A percentile compares a stretch with the other conserved stretches of the same genome.
These are phyloP conservation scores for Alaudala cheleensis DNA, from an alignment of 2,113 vertebrate genomes.

Conservation along the genomic window DNA sequence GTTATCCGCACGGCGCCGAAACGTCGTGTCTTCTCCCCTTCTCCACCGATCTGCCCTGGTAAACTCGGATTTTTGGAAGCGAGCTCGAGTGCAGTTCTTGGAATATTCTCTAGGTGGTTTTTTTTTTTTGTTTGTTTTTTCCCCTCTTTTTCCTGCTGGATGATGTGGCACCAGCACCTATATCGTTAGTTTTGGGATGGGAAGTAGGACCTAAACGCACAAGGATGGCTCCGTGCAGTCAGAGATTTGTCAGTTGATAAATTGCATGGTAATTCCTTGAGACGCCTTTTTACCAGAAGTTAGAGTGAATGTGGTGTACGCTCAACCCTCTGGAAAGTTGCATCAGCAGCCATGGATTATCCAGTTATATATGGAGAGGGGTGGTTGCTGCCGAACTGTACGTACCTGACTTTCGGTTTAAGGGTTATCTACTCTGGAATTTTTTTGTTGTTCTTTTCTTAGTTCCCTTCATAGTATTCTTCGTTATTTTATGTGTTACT, in stretches of 20 bases:
- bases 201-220: too few species aligned
- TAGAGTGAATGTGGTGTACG: neutral
- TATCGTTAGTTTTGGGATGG: neutral
- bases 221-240: too few species aligned
- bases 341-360: conserved; percentile 17
- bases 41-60: rapidly evolving
- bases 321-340: conserved; percentile 40
- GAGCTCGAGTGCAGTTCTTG: rapidly evolving
- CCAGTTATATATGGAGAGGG: neutral
- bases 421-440: neutral
- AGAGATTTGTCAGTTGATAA: neutral
- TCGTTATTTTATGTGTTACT: neutral
- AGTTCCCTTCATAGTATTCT: neutral
- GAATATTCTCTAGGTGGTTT: too few species aligned
- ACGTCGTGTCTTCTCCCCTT: rapidly evolving
- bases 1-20: rapidly evolving
- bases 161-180: rapidly evolving
- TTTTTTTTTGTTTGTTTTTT: neutral
- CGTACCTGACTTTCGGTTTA: neutral
- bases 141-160: too few species aligned
- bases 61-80: rapidly evolving
- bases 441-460: neutral
- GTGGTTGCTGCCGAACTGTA: neutral
- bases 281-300: neutral
- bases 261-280: neutral